Evolutionary conservation across 2,888 invertebrate species (phyloP), one percentile per base, ranked within the genome.

Genomic region (Temnothorax ravouxi): DNA sequence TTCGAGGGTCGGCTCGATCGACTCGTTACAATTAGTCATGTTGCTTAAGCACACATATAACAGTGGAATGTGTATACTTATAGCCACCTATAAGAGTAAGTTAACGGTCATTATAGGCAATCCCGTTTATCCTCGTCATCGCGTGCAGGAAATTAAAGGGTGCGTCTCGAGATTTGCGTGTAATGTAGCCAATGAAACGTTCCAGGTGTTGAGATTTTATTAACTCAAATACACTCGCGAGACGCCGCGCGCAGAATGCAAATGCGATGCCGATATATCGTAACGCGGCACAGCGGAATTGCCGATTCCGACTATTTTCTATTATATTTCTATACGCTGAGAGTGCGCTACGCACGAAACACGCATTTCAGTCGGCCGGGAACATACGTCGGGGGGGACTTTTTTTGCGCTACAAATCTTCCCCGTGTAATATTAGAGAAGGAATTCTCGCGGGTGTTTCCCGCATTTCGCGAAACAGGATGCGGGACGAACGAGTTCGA

Each of bases 101-200:
- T 80, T 80, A 80, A 80, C 71, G 71, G 59, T 72, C 72, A 79
- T 79, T 79, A 79, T 38, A 71, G 79, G 71, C 71, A 50, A 71
- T 71, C 64, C 67, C 76, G 86, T 74, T 81, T 72, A 86, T 86
- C 74, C 74, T 84, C 79, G 72, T 80, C 83, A 88, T 88, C 88
- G 92, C 92, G 92, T 92, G 92, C 91, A 88, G 91, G 38, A 92
- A 91, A 92, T 91, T 91, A 87, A 86, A 47, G 89, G 88, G 83
- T 87, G 41, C 84, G 56, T 61, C 67, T 74, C 34, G 64, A 83
- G 84, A 88, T 88, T 88, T 82, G 85, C 86, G 87, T 86, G 86
- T 88, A 80, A 87, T 80, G 84, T 87, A 34, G 72, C 80, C 83
- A 84, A 87, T 88, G 88, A 88, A 84, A 85, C 84, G 84, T 86